These are phyloP conservation scores for Zenarchopterus dispar DNA, from an alignment of 2,797 vertebrate genomes.

Conservation along the genomic window DNA sequence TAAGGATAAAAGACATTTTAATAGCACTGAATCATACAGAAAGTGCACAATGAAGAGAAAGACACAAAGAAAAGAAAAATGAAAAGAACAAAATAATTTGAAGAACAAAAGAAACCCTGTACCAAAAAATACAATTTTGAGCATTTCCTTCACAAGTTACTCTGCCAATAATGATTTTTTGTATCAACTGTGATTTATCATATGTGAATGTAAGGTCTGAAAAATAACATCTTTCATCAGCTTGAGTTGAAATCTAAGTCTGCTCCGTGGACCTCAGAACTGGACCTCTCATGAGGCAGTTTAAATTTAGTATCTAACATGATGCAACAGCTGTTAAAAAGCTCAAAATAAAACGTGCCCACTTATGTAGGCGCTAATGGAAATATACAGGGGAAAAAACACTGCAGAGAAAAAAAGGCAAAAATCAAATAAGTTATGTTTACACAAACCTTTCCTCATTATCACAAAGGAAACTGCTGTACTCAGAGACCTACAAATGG, in stretches of 20 bases:
- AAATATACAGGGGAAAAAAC: conserved; percentile 38
- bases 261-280: conserved; percentile 53
- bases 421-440: conserved; percentile 21
- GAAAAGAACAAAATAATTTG: conserved; percentile 53
- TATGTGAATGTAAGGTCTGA: conserved; percentile 11
- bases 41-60: conserved; percentile 83
- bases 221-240: conserved; percentile 35
- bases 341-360: conserved; percentile 71
- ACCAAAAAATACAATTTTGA: conserved; percentile 58
- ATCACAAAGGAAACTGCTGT: background rate
- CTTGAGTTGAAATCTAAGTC: conserved; percentile 68
- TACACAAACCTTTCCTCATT: conserved; percentile 10
- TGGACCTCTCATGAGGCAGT: conserved; percentile 54
- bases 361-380: conserved; percentile 43
- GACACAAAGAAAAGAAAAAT: conserved; percentile 68
- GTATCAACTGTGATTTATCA: conserved; percentile 20
- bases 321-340: conserved; percentile 78
- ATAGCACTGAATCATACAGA: conserved; percentile 89
- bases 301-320: conserved; percentile 77
- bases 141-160: conserved; percentile 32
- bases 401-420: conserved; percentile 20
- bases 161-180: conserved; percentile 30
- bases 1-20: conserved; percentile 88
- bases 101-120: conserved; percentile 69
- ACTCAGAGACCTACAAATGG: background rate